Evolutionary conservation across 1,140 invertebrate genomes (phyloP), one percentile per base, ranked within the genome.

Genomic region (Homarus americanus): DNA sequence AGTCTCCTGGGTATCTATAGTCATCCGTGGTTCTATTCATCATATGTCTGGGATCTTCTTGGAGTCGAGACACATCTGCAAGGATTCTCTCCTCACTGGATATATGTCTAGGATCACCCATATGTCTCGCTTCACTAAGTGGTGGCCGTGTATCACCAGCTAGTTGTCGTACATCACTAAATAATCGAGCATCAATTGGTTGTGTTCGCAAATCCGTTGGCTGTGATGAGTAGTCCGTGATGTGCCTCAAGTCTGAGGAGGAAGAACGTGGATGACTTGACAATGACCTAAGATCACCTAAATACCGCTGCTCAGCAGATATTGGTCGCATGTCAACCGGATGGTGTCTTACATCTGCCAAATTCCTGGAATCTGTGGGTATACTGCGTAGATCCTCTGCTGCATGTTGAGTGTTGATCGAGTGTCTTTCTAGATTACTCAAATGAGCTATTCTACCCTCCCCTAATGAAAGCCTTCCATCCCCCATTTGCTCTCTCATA

Each of bases 161-260:
- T 38, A 89, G 40, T 38, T 89, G 78, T 15, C 80, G 58, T 24
- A 90, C 38, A 82, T 83, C 79, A n/a, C 36, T 53, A 66, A 53
- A 83, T 2, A 90, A 32, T 32, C 73, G 58, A 34, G 80, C 69
- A 63, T 90, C 80, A 44, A 90, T 36, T 4, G 80, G 88, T 24
- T 90, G 88, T 12, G 82, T 83, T 41, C 80, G 49, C 20, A 90
- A 76, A 40, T 90, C 88, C 44, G 88, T 90, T n/a, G 88, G 88
- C 49, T 90, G 88, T 12, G 58, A 44, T 12, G 88, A 83, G 72
- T 83, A 90, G 38, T 90, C 88, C 24, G 80, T 32, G 24, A 90
- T n/a, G 69, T 90, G 88, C 2, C 88, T 66, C 9, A 36, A 90
- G 34, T 90, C 80, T 4, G 72, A n/a, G 38, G 40, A 44, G 12